These are phyloP conservation scores for Spilarctia lutea DNA, from an alignment of 2,888 invertebrate species.

Conservation along the genomic window DNA sequence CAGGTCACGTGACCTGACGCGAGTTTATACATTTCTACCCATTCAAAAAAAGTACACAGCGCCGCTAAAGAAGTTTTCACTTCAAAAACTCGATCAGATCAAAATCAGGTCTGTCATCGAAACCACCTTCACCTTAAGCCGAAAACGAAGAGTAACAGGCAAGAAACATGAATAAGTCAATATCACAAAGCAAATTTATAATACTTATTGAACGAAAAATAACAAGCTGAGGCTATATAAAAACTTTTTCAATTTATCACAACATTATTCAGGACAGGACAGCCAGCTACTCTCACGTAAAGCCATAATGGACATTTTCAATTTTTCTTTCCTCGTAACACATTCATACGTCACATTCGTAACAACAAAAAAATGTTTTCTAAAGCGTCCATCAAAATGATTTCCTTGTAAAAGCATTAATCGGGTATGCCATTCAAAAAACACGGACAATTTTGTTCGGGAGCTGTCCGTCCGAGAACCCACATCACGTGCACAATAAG, in stretches of 20 bases:
- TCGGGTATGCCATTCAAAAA: conserved; percentile 76
- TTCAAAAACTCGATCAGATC: neutral
- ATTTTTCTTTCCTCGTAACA: conserved; percentile 46
- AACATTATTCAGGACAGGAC: neutral
- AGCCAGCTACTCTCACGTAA: neutral
- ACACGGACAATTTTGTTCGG: conserved; percentile 69
- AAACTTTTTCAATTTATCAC: neutral
- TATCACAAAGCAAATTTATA: neutral
- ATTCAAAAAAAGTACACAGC: no score
- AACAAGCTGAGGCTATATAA: neutral
- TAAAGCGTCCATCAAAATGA: conserved; percentile 79
- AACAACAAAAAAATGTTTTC: conserved; percentile 63
- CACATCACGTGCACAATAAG: conserved; percentile 81
- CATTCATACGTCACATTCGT: conserved; percentile 51
- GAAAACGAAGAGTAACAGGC: neutral
- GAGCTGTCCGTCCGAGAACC: conserved; percentile 67
- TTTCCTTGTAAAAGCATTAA: conserved; percentile 77
- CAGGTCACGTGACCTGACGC: no score
- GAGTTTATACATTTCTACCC: no score
- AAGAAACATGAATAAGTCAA: neutral
- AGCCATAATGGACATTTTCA: conserved; percentile 21
- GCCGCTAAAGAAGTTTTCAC: no score
- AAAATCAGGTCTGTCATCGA: no score
- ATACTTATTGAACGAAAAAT: neutral
- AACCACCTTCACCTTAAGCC: neutral